Base-by-base conservation (phyloP, 2,888 invertebrate genomes). In the Andricus quercusramuli region DNA sequence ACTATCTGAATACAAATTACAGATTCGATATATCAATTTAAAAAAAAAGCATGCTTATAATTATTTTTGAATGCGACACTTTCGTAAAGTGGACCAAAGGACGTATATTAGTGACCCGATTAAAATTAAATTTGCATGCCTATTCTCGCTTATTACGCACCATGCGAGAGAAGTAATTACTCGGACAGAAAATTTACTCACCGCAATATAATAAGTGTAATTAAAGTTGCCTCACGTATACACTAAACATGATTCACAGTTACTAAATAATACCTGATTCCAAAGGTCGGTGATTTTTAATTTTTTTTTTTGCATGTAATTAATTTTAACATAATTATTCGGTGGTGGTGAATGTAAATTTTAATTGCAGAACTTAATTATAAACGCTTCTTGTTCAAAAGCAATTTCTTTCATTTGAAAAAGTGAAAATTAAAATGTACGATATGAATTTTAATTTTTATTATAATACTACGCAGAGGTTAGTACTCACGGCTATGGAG, bases 181-280 rank as follows among this genome's bases (percentile, higher is more conserved):
- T 37, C 9, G 41, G n/a, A 67, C 37, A 37, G 67, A 37, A 41
- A 41, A 67, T 37, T 22, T 41, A 41, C 67, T 37, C 37, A 37
- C 37, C n/a, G 41, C n/a, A 67, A 67, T 67, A 67, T 67, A 67
- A 67, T n/a, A 67, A 41, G 13, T 67, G 37, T 67, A 67, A 67
- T 67, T 67, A 67, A 66, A 67, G 41, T 67, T 67, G 67, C 67
- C 22, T 67, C 67, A 67, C 41, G 15, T 22, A n/a, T 62, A 64
- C 62, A 25, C 17, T 64, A 25, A 64, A 64, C 29, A 25, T 64
- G 62, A 64, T 64, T 17, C 17, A 64, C 25, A 29, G 62, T 64
- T 64, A 64, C 62, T 64, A 64, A 64, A 64, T 64, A 64, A 64
- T 64, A 64, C 62, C 15, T 29, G 62, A 64, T 64, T 64, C 13